Base-by-base conservation (phyloP, 2,113 vertebrate species). In the Hyla sarda region DNA sequence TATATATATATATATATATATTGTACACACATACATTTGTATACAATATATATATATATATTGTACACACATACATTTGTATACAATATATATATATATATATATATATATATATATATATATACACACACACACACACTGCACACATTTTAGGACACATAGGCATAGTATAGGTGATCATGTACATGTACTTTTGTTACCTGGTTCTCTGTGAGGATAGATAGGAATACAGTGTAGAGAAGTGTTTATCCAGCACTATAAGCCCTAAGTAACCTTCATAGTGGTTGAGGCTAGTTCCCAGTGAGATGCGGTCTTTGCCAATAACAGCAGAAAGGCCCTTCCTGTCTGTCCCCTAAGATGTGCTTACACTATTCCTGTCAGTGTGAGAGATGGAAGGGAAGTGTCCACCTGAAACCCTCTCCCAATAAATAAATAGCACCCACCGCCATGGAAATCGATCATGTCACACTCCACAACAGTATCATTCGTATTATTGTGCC, bases 251-350 rank as follows among this genome's bases (percentile, higher is more conserved):
- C 19, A 41, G 56, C 78, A 80, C 50, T 79, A 25, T 37, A 37
- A 78, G 47, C 23, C 45, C 32, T 41, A 78, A 52, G 50, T 56
- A 60, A 30, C 23, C 28, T 4, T 58, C 52, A 80, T 25, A n/a
- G 9, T 50, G 45, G 45, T 52, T 30, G 8, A 50, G 52, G 56
- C 56, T 87, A 65, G 73, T 3, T 45, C 47, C 41, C 41, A 41
- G 41, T 41, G 60, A 21, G 76, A 37, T 52, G n/a, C 16, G 5
- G 32, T 67, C 45, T 81, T 9, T 89, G 89, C 89, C 91, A 90
- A 89, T 90, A 88, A 87, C 83, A 89, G 90, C 89, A 78, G 37
- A 62, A 10, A 67, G 83, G 56, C 41, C 74, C 67, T 28, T 48
- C 9, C 34, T 45, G 69, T 85, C 19, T 54, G 71, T 30, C 17